These are phyloP conservation scores for Drosophila pseudoananassae DNA, from an alignment of 1,140 invertebrate species.

Conservation along the genomic window DNA sequence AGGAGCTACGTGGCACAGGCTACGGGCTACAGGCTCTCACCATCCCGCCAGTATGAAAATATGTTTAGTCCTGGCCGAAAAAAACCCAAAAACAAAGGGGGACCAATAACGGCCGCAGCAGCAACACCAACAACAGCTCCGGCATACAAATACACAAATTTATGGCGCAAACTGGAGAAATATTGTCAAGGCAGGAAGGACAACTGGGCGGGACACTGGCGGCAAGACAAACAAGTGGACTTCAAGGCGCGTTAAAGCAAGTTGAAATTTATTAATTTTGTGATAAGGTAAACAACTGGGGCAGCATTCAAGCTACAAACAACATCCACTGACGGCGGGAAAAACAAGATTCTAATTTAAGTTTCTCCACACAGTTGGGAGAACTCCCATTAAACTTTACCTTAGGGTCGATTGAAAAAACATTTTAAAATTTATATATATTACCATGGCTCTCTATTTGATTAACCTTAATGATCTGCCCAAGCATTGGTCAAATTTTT, in stretches of 20 bases:
- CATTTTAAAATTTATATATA: not conserved
- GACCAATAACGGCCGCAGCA: constrained; percentile 45
- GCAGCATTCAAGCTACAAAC: constrained; percentile 31
- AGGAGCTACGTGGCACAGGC: not conserved
- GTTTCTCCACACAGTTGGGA: constrained; percentile 56
- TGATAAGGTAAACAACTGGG: constrained; percentile 77
- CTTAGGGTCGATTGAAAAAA: constrained; percentile 6
- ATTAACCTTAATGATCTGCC: not conserved
- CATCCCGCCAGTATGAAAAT: constrained; percentile 61
- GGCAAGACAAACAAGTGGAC: constrained; percentile 60
- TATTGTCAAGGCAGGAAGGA: constrained; percentile 60
- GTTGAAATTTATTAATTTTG: constrained; percentile 80
- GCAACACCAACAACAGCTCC: constrained; percentile 30
- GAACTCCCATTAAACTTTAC: constrained; percentile 56
- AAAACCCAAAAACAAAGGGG: constrained; percentile 45
- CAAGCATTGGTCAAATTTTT: no score
- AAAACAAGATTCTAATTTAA: constrained; percentile 73
- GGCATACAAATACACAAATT: constrained; percentile 76
- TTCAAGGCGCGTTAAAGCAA: constrained; percentile 70
- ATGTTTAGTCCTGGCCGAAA: constrained; percentile 65
- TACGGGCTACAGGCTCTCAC: constrained; percentile 39
- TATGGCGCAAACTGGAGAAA: constrained; percentile 76
- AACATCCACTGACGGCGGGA: constrained; percentile 19
- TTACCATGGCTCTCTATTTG: not conserved
- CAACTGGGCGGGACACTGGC: not conserved